Conservation (phyloP, 2,113 vertebrate genomes). For the Corapipo altera region DNA sequence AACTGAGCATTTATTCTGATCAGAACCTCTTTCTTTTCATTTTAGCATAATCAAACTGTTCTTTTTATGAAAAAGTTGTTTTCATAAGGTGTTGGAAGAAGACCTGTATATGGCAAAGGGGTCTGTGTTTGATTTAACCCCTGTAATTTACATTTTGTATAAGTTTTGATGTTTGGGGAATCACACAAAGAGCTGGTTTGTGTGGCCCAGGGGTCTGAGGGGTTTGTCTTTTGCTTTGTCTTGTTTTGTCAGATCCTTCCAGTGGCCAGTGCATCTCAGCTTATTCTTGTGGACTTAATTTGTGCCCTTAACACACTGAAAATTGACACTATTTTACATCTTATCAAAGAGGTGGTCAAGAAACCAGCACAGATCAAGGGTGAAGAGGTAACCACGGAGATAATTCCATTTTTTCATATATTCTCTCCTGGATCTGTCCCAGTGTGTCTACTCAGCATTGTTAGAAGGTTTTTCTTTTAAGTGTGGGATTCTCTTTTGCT, state of each 20-base stretch:
- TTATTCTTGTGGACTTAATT: conserved; percentile 86
- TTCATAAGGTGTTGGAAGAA: background rate
- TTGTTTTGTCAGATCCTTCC: conserved; percentile 80
- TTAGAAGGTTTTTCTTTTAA: background rate
- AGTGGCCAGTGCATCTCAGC: conserved; percentile 77
- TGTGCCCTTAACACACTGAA: conserved; percentile 85
- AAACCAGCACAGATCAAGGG: conserved; percentile 90
- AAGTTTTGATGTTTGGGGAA: background rate
- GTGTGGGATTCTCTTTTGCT: background rate
- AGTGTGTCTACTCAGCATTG: background rate
- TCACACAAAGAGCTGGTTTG: background rate
- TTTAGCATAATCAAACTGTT: background rate
- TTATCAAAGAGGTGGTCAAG: conserved; percentile 95
- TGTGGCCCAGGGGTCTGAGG: background rate
- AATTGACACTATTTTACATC: conserved; percentile 82
- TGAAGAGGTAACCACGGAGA: conserved; percentile 80
- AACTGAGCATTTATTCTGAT: background rate
- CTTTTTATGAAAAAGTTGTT: background rate
- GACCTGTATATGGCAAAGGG: background rate
- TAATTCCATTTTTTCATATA: background rate
- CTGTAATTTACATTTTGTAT: background rate
- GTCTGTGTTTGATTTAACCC: background rate
- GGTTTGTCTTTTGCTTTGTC: background rate
- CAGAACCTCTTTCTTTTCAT: background rate
- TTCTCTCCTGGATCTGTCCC: background rate